These are phyloP conservation scores for Lasius fuliginosus DNA, from an alignment of 2,888 invertebrate species.

Conservation along the genomic window DNA sequence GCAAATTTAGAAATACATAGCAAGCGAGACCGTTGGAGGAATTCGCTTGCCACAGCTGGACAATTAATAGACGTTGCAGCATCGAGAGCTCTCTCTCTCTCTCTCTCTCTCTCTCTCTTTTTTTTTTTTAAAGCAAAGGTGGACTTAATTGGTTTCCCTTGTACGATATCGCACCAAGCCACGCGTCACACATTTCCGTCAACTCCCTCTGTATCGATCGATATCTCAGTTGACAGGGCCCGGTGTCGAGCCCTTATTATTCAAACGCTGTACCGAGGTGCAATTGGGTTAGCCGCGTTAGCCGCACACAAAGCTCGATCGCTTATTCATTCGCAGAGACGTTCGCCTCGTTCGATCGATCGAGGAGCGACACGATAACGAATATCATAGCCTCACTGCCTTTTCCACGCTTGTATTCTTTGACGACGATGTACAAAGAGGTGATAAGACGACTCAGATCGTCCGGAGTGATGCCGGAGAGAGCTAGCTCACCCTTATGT, in stretches of 20 bases:
- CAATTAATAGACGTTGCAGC: conserved; percentile 7
- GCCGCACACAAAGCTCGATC: conserved; percentile 26
- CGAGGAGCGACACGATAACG: background rate
- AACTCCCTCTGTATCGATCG: background rate
- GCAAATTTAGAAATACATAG: background rate
- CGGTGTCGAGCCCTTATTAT: conserved; percentile 14
- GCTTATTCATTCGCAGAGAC: conserved; percentile 5
- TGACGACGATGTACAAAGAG: conserved; percentile 37
- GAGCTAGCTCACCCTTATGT: conserved; percentile 8
- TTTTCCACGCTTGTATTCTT: conserved; percentile 60
- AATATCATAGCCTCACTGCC: conserved; percentile 18
- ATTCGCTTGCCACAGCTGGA: background rate
- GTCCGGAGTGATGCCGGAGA: conserved; percentile 15
- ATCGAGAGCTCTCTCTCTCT: background rate
- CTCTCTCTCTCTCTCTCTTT: too few relatives aligned
- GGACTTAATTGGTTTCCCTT: conserved; percentile 33
- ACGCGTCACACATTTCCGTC: background rate
- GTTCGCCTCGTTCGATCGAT: conserved; percentile 37
- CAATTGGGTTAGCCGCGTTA: conserved; percentile 27
- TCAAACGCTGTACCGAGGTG: background rate
- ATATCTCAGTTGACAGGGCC: background rate
- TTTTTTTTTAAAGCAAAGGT: conserved; percentile 7
- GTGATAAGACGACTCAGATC: conserved; percentile 66
- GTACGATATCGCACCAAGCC: background rate
- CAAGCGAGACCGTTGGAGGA: background rate